These are phyloP conservation scores for Hirtodrosophila duncani DNA, from an alignment of 2,888 invertebrate species.

Conservation along the genomic window DNA sequence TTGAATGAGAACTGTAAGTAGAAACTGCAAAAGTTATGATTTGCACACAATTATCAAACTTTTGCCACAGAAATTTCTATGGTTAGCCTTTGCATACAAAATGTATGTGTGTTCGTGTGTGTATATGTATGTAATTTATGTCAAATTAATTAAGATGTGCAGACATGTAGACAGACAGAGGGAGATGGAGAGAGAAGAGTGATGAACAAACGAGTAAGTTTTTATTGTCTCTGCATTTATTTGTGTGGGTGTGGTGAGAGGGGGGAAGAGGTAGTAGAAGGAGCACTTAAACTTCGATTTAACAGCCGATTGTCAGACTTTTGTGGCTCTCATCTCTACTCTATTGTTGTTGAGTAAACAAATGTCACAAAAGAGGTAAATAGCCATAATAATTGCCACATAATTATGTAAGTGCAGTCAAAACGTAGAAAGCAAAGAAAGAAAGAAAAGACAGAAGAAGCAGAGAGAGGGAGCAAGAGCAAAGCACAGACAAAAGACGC, in stretches of 20 bases:
- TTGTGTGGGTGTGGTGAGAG: not conserved
- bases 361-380: conserved; percentile 49
- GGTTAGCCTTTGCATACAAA: too few relatives aligned
- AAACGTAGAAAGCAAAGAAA: conserved; percentile 1
- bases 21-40: conserved; percentile 1
- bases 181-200: not conserved
- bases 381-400: conserved; percentile 52
- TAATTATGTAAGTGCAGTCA: conserved; percentile 49
- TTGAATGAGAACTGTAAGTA: too few relatives aligned
- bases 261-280: not conserved
- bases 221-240: conserved; percentile 22
- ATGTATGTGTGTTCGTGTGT: conserved; percentile 7
- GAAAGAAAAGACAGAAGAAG: conserved; percentile 12
- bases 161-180: conserved; percentile 28
- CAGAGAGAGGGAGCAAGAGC: too few relatives aligned
- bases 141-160: conserved; percentile 66
- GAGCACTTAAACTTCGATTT: conserved; percentile 59
- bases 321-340: conserved; percentile 26
- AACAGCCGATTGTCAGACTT: conserved; percentile 36
- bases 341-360: conserved; percentile 42
- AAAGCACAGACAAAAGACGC: too few relatives aligned
- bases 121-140: conserved; percentile 53
- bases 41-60: not conserved
- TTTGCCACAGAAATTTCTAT: not conserved
- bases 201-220: not conserved